phyloP scores from a whole-genome alignment of 2,888 invertebrate species.

The Polydrusus pterygomalis region DNA sequence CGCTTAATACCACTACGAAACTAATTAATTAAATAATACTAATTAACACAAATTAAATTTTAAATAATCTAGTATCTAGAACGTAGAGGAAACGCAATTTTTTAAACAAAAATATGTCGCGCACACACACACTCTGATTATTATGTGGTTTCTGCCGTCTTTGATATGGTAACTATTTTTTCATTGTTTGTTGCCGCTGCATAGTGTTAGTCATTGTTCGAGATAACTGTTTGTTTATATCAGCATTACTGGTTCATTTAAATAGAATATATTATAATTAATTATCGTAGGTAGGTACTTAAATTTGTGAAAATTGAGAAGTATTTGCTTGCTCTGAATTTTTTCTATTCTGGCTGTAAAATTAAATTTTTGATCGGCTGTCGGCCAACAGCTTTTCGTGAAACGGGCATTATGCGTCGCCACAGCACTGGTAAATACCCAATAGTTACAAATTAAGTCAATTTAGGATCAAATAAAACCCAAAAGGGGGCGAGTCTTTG shows the following conservation, averaged over 20 bases:
- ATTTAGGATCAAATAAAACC: too few relatives aligned
- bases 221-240: conserved; percentile 32
- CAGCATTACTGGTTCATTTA: background rate
- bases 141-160: conserved; percentile 37
- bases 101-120: conserved; percentile 27
- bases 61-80: conserved; percentile 8
- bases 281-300: too few relatives aligned
- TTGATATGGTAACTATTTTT: conserved; percentile 41
- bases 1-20: too few relatives aligned
- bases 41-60: background rate
- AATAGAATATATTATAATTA: conserved; percentile 9
- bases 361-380: too few relatives aligned
- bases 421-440: too few relatives aligned
- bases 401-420: too few relatives aligned
- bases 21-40: background rate
- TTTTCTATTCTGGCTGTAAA: too few relatives aligned
- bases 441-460: too few relatives aligned
- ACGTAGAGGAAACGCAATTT: conserved; percentile 36
- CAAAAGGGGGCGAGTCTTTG: too few relatives aligned
- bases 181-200: conserved; percentile 22
- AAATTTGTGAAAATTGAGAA: too few relatives aligned
- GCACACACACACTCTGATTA: conserved; percentile 39
- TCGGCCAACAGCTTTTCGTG: too few relatives aligned
- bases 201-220: conserved; percentile 36
- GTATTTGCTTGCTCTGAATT: too few relatives aligned